A percentile compares a stretch with the other conserved stretches of the same genome.
These are phyloP conservation scores for Cerceris ruficornis DNA, from an alignment of 2,888 invertebrate genomes.

Conservation along the genomic window DNA sequence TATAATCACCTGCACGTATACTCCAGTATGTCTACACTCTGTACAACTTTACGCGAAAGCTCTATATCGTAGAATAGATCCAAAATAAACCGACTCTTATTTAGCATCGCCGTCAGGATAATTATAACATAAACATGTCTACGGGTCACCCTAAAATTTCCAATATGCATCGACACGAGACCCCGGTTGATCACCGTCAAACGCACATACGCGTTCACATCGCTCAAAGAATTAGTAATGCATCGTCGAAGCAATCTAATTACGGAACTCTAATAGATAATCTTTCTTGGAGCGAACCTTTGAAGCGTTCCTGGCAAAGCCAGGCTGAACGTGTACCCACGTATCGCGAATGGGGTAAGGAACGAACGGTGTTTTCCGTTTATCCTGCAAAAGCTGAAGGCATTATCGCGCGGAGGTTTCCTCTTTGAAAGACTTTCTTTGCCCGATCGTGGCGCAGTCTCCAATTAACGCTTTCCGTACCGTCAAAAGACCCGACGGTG, in stretches of 20 bases:
- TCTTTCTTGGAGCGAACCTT: conserved; percentile 23
- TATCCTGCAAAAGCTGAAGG: conserved; percentile 65
- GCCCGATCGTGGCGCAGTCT: conserved; percentile 69
- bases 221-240: conserved; percentile 14
- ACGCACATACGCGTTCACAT: too few species aligned
- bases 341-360: conserved; percentile 8
- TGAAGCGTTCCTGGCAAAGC: conserved; percentile 19
- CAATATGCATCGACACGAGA: too few species aligned
- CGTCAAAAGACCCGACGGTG: conserved; percentile 69
- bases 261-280: conserved; percentile 36
- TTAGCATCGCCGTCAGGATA: too few species aligned
- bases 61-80: too few species aligned
- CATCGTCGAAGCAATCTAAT: conserved; percentile 30
- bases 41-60: too few species aligned
- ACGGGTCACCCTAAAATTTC: too few species aligned
- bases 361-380: conserved; percentile 54
- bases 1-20: too few species aligned
- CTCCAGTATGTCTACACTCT: too few species aligned
- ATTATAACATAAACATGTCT: too few species aligned
- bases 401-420: conserved; percentile 58
- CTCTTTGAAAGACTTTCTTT: conserved; percentile 70
- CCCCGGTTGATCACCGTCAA: too few species aligned
- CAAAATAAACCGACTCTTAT: too few species aligned
- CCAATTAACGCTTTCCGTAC: conserved; percentile 76
- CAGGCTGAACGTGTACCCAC: neutral